Percentiles rank a stretch among this genome's conserved stretches.
phyloP scores from a whole-genome alignment of 2,888 invertebrate species.

The Allygus modestus region DNA sequence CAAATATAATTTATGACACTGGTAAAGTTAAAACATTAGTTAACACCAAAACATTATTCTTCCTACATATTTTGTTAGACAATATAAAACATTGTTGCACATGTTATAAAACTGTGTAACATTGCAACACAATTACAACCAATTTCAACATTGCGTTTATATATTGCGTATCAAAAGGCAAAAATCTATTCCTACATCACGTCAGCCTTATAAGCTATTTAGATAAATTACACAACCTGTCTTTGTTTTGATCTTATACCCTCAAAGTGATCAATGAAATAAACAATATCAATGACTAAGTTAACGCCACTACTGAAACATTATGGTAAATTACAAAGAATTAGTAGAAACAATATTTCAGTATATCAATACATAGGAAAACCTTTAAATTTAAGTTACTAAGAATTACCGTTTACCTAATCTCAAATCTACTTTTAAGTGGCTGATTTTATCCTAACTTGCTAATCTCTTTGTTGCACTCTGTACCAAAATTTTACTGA shows the following conservation, averaged over 20 bases:
- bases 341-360: neutral
- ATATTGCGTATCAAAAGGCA: conserved; percentile 36
- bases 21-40: conserved; percentile 5
- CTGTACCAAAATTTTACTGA: no score
- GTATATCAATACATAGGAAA: neutral
- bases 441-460: no score
- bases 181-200: conserved; percentile 19
- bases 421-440: neutral
- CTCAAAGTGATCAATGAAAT: neutral
- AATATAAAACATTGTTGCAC: conserved; percentile 15
- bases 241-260: neutral
- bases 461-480: no score
- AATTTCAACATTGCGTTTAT: conserved; percentile 25
- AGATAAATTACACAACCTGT: conserved; percentile 33
- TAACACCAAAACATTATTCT: neutral
- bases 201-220: conserved; percentile 33
- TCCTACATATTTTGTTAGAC: neutral
- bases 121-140: conserved; percentile 3
- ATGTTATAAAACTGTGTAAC: conserved; percentile 24
- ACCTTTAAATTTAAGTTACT: neutral
- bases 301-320: neutral
- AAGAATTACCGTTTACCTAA: neutral
- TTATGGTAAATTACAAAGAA: neutral
- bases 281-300: neutral
- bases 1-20: neutral